Evolutionary conservation across 2,888 invertebrate genomes (phyloP).

Genomic region (Desoria tigrina): DNA sequence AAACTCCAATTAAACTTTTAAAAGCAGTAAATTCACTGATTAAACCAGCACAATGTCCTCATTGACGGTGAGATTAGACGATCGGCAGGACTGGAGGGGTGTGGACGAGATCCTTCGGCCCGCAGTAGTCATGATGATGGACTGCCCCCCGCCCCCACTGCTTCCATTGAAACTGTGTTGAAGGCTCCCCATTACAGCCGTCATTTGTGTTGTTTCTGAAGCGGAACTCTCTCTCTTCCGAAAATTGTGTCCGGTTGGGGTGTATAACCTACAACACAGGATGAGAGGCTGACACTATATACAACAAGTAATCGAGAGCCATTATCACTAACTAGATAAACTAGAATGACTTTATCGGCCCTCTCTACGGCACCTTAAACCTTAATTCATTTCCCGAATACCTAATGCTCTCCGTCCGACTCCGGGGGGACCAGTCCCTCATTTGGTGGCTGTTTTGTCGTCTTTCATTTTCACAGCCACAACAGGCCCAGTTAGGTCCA

Average conservation of each 20-base stretch:
- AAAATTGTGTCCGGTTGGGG: constrained; percentile 55
- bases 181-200: constrained; percentile 23
- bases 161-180: constrained; percentile 26
- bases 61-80: constrained; percentile 14
- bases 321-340: too few species aligned
- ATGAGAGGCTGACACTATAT: too few species aligned
- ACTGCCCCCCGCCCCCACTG: constrained; percentile 18
- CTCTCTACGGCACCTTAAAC: too few species aligned
- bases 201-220: constrained; percentile 73
- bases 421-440: constrained; percentile 64
- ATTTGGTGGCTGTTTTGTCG: constrained; percentile 33
- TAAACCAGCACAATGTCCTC: constrained; percentile 33
- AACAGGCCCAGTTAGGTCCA: constrained; percentile 51
- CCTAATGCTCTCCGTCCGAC: constrained; percentile 57
- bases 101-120: constrained; percentile 24
- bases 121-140: constrained; percentile 17
- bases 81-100: constrained; percentile 14
- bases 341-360: too few species aligned
- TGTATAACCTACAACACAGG: constrained; percentile 63
- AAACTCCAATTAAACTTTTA: too few species aligned
- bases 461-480: constrained; percentile 24
- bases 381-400: constrained; percentile 34
- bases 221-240: constrained; percentile 76
- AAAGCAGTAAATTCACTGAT: not conserved
- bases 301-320: too few species aligned